Evolutionary conservation across 1,140 invertebrate genomes (phyloP).

Genomic region (Bombus superbus): DNA sequence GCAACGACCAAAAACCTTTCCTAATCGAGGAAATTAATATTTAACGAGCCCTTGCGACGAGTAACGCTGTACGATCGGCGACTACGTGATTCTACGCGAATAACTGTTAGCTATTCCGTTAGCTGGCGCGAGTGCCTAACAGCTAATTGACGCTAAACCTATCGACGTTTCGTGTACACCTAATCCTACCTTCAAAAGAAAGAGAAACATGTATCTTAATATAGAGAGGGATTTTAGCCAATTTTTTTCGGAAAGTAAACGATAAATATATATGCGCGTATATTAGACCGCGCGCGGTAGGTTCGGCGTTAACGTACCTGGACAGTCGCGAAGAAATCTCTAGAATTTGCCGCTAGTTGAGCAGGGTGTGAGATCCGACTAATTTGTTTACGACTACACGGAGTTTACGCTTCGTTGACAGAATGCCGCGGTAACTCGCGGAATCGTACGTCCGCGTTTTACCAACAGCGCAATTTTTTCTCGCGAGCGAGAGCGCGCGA

Average conservation of each 20-base stretch:
- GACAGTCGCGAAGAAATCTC: not conserved
- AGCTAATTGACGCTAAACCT: not conserved
- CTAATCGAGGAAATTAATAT: too few species aligned
- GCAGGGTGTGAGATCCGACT: too few species aligned
- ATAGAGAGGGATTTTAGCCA: too few species aligned
- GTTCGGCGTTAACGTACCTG: not conserved
- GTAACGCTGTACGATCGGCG: not conserved
- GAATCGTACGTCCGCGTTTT: not conserved
- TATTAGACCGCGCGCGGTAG: too few species aligned
- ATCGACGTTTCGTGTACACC: too few species aligned
- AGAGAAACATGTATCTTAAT: too few species aligned
- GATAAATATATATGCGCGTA: too few species aligned
- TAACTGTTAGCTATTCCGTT: not conserved
- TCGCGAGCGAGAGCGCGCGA: too few species aligned
- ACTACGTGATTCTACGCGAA: not conserved
- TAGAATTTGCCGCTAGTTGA: not conserved
- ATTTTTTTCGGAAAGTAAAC: too few species aligned
- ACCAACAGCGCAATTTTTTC: not conserved
- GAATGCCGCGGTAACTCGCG: fast-evolving
- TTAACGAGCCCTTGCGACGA: not conserved
- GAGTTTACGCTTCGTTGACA: not conserved
- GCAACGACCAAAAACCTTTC: not conserved
- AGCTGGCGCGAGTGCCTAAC: not conserved
- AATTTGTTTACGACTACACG: not conserved
- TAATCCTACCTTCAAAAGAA: too few species aligned